Conservation (phyloP, 1,140 invertebrate genomes). For the Diuraphis noxia region DNA sequence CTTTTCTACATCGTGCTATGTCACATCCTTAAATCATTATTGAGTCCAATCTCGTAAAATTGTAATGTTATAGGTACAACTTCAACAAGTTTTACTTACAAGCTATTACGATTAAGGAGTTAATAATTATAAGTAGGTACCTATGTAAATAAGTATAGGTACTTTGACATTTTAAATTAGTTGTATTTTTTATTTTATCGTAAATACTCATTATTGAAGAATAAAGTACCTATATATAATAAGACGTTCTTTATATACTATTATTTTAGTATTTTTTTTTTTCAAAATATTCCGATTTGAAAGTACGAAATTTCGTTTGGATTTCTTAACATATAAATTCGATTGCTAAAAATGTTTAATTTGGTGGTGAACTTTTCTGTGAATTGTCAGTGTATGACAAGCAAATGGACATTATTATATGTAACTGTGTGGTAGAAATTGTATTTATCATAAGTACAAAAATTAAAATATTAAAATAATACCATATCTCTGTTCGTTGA, state of each 20-base stretch:
- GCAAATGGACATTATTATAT: neutral
- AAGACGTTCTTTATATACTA: neutral
- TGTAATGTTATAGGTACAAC: neutral
- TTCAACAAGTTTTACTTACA: neutral
- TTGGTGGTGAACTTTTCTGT: no score
- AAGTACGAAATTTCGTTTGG: neutral
- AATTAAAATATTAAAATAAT: neutral
- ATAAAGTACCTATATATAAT: neutral
- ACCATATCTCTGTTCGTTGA: neutral
- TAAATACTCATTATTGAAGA: neutral
- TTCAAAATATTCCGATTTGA: neutral
- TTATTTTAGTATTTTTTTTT: neutral
- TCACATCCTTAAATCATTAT: neutral
- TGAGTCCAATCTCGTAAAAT: no score
- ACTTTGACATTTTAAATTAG: neutral
- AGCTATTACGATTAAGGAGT: neutral
- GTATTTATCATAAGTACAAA: neutral
- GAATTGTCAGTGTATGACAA: neutral
- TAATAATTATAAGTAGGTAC: neutral
- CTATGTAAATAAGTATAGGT: no score
- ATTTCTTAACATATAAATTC: neutral
- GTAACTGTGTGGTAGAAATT: neutral
- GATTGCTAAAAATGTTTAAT: neutral
- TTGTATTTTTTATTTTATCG: neutral
- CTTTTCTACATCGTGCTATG: neutral